Conservation (phyloP, 2,888 invertebrate species). For the Agonopterix heracliana region DNA sequence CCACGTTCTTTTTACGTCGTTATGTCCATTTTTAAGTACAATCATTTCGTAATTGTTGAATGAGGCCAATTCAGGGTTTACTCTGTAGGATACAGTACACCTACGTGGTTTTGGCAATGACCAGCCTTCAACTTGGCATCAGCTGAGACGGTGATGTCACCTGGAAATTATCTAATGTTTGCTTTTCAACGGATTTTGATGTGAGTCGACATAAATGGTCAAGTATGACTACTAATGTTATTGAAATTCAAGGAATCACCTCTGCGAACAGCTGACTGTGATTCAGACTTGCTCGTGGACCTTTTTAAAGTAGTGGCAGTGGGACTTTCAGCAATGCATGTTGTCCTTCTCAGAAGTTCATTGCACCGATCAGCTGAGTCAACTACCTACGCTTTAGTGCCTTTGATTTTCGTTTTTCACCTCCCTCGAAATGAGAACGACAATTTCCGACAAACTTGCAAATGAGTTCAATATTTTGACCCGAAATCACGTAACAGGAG, state of each 20-base stretch:
- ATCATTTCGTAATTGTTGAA: neutral
- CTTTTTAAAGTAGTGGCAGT: slow-evolving; percentile 14
- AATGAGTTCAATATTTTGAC: slow-evolving; percentile 41
- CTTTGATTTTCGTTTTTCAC: slow-evolving; percentile 20
- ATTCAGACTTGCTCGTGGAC: slow-evolving; percentile 27
- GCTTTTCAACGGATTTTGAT: slow-evolving; percentile 18
- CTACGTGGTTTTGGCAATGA: slow-evolving; percentile 41
- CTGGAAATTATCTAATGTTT: slow-evolving; percentile 41
- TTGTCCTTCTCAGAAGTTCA: slow-evolving; percentile 54
- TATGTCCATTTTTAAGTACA: too few species aligned
- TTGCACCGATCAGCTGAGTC: slow-evolving; percentile 66
- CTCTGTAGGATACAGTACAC: slow-evolving; percentile 27
- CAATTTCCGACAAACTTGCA: slow-evolving; percentile 50
- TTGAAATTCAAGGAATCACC: neutral
- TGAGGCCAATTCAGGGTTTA: slow-evolving; percentile 39
- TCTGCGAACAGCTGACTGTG: slow-evolving; percentile 29
- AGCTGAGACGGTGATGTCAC: slow-evolving; percentile 67
- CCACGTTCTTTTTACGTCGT: too few species aligned
- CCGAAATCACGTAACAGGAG: slow-evolving; percentile 32
- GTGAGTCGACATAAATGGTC: neutral
- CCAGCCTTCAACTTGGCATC: slow-evolving; percentile 67
- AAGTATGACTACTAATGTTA: neutral
- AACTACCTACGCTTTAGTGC: slow-evolving; percentile 28
- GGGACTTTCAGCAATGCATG: slow-evolving; percentile 26
- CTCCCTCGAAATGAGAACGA: slow-evolving; percentile 24